Base-by-base conservation (phyloP, 2,888 invertebrate genomes). In the Tethea ocularis region DNA sequence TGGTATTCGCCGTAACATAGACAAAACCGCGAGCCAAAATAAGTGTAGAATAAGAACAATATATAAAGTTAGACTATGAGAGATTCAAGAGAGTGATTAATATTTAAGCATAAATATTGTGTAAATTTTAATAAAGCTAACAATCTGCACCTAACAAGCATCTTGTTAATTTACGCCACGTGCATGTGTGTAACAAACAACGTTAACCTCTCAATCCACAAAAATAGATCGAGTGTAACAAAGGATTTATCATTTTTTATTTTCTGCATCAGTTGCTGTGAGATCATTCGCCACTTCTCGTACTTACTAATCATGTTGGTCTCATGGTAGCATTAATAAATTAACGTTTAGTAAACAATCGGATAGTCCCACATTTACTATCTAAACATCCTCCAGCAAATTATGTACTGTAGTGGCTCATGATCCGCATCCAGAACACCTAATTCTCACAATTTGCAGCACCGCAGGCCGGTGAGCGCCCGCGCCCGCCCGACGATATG, bases 341-440 rank as follows among this genome's bases (percentile, higher is more conserved):
- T 58, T 68, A 71, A 68, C 61, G 59, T 46, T 60, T 66, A 62
- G 65, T 71, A 71, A 79, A 78, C 77, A 75, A 75, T 80, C 73
- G 76, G 75, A 79, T 79, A 78, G 78, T 80, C 80, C 69, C 69
- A 68, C 71, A 78, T 69, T 80, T 82, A 82, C 88, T 83, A 83
- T 80, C 78, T 80, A 90, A 90, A 91, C 91, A 90, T 91, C 88
- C 88, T 83, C 78, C 69, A 74, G 77, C 80, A 80, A 83, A 80
- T 75, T 80, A 82, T 78, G 67, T 69, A 74, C 75, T 75, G 74
- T 71, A 74, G 71, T 66, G 68, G 74, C 73, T 75, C 71, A 72
- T 67, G 72, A 75, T 75, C 69, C 72, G 82, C 78, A 77, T 74
- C 79, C 69, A 72, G 78, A 82, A 82, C 80, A 82, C 81, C 78